Base-by-base conservation (phyloP, 2,888 invertebrate genomes). In the Megaustenia siamemsis region DNA sequence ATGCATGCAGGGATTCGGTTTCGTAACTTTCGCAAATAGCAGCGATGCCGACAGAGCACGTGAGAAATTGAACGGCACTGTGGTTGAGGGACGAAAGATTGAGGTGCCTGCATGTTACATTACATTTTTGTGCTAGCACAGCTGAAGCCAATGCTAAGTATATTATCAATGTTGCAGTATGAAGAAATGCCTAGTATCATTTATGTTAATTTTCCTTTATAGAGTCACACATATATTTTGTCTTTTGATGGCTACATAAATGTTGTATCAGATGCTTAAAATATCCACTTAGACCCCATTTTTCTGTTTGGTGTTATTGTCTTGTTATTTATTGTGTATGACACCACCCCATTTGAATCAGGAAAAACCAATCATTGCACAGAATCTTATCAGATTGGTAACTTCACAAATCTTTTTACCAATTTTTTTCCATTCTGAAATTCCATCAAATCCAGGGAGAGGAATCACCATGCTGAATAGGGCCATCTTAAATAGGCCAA, bases 1-100 rank as follows among this genome's bases (percentile, higher is more conserved):
- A 92, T 93, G 93, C 97, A 97, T 93, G 97, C 97, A 99, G 99
- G 99, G 99, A 96, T 99, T 99, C 97, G 99, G 99, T 97, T 99
- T 99, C 97, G 99, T 99, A 97, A 99, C 99, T 97, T 99, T 99
- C 98, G 98, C 98, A 97, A 98, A 98, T 97, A 98, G 98, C 96
- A 97, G 97, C 96, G 99, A 99, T 96, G 99, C 99, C 96, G 99
- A 99, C 97, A 97, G 98, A 96, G 99, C 99, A 97, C 98, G 99
- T 96, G 98, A 98, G 97, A 98, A 98, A 97, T 97, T 99, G 96
- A 99, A 99, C 97, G 99, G 99, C 97, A 98, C 98, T 96, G 98
- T 99, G 97, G 98, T 99, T 97, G 99, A 99, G 97, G 99, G 99
- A 96, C 97, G 99, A 96, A 99, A 99, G 97, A 99, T 99, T 97